Base-by-base conservation (phyloP, 2,888 invertebrate genomes). In the Eupsilia transversa region DNA sequence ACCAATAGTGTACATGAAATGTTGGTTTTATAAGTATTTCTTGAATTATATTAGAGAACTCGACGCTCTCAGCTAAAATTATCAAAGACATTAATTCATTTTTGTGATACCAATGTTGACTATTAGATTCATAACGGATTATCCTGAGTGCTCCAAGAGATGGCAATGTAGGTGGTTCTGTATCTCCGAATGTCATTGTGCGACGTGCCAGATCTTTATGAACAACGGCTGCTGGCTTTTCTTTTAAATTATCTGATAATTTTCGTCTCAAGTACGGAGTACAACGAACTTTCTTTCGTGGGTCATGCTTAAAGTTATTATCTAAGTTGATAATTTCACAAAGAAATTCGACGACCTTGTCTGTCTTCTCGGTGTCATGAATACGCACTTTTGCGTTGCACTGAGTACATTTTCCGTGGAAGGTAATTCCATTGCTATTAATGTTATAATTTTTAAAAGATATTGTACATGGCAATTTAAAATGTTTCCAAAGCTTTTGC, bases 1-100 rank as follows among this genome's bases (percentile, higher is more conserved):
- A 76, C 76, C 76, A 71, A 72, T 76, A 76, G 76, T 76, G 67
- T 72, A 76, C 56, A 76, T 76, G 76, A 76, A 76, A 76, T 63
- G 76, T 76, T 76, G 76, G 76, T 76, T 76, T 72, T 67, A 72
- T 76, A 49, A 72, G 63, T 72, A 76, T 76, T 76, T 76, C 76
- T 68, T 68, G 76, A 57, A 76, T 76, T 72, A 68, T 67, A 68
- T 72, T 68, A 72, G 76, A 72, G 64, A 52, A 76, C 67, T 76
- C 72, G 76, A 76, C 67, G 76, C 57, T 76, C 30, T 76, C 63
- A 67, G 72, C 76, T 64, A 76, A 64, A 76, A 72, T 76, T 72
- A 76, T 72, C 67, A 76, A 67, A 76, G 76, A 76, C 64, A 76
- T 71, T 70, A 75, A 60, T 75, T 75, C 70, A 71, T 75, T 75